These are phyloP conservation scores for Helobdella robusta DNA, from an alignment of 2,888 invertebrate species.

Conservation along the genomic window DNA sequence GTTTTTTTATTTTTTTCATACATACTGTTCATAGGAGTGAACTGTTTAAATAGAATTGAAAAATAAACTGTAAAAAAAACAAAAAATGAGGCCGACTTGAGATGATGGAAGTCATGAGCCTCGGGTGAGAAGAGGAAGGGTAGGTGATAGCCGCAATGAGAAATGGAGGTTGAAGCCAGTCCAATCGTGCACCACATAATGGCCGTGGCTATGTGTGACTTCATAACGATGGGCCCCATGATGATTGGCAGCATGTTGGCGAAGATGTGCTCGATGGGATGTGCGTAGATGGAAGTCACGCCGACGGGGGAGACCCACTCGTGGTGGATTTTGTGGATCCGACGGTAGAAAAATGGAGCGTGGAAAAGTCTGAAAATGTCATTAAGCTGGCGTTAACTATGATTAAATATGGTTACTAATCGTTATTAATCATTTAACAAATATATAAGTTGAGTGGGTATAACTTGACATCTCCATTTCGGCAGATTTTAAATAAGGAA, in stretches of 20 bases:
- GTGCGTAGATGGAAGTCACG: constrained; percentile 70
- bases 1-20: not conserved
- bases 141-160: constrained; percentile 75
- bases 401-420: too few relatives aligned
- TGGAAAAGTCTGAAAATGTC: constrained; percentile 63
- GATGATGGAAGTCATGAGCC: constrained; percentile 76
- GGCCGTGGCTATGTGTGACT: constrained; percentile 54
- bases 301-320: constrained; percentile 80
- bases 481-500: too few relatives aligned
- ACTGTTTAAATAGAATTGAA: too few relatives aligned
- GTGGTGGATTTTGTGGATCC: constrained; percentile 75
- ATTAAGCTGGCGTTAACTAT: not conserved
- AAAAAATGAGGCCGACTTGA: constrained; percentile 54
- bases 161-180: constrained; percentile 67
- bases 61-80: not conserved
- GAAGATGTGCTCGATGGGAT: constrained; percentile 65
- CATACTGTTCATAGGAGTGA: too few relatives aligned
- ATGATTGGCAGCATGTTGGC: constrained; percentile 69
- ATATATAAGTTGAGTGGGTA: too few relatives aligned
- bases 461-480: too few relatives aligned
- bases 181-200: constrained; percentile 69
- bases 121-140: constrained; percentile 76
- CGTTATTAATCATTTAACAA: too few relatives aligned
- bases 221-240: constrained; percentile 56
- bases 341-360: constrained; percentile 64